Conservation (phyloP, 2,888 invertebrate genomes). For the Euplagia quadripunctaria region DNA sequence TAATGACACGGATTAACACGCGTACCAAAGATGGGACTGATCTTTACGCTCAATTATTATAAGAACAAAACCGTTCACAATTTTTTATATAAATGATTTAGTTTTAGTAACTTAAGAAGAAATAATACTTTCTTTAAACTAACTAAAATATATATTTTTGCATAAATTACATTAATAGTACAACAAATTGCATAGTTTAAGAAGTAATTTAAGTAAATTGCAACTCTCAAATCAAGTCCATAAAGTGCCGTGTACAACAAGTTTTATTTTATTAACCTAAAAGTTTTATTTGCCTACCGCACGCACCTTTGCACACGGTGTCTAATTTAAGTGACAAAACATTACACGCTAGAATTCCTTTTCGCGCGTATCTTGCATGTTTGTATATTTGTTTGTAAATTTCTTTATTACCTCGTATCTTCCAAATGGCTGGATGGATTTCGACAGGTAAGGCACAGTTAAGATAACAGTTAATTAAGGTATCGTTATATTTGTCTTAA, state of each 20-base stretch:
- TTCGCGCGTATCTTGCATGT: no score
- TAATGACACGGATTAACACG: slow-evolving; percentile 31
- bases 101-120: neutral
- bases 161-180: neutral
- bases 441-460: no score
- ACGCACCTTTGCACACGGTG: neutral
- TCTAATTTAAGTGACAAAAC: neutral
- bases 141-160: neutral
- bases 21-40: slow-evolving; percentile 26
- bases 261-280: neutral
- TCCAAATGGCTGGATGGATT: no score
- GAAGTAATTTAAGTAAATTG: neutral
- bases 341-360: neutral
- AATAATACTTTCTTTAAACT: neutral
- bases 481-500: no score
- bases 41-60: slow-evolving; percentile 25
- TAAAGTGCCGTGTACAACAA: neutral
- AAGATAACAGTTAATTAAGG: no score
- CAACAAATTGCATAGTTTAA: neutral
- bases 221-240: neutral
- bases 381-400: no score
- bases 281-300: neutral
- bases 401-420: no score
- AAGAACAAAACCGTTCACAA: slow-evolving; percentile 12
- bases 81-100: slow-evolving; percentile 7